Base-by-base conservation (phyloP, 2,113 vertebrate genomes). In the Oryzias curvinotus region DNA sequence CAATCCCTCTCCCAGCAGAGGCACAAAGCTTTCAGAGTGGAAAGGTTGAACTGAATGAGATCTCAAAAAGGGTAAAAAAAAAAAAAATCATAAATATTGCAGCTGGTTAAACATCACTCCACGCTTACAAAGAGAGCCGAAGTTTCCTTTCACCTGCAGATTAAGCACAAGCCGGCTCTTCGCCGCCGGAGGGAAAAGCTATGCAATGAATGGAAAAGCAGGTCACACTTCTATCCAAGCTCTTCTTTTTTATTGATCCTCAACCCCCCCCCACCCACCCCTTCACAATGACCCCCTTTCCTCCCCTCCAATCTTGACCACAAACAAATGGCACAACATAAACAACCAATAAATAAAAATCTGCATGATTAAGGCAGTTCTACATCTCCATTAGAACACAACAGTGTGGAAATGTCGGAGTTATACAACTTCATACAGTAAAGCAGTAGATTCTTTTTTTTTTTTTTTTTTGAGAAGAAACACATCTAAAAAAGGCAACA, bases 201-300 rank as follows among this genome's bases (percentile, higher is more conserved):
- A 73, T 59, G 78, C 80, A 88, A 88, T 85, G 69, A 88, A 89
- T 84, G 63, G 79, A 87, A 90, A 89, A 88, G 74, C 77, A 88
- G 82, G 86, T 80, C 86, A 84, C 66, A 83, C 23, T 85, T 89
- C 84, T 87, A 90, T 90, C 83, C 81, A 87, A 84, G 85, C 89
- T 82, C 82, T 88, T 81, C 92, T 91, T 88, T 81, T 93, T 91
- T 92, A 92, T 91, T 92, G 88, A 92, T 90, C 88, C 83, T 86
- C 82, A 72, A 85, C 84, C 69, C 80, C 71, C 28, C 36, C 36
- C 12, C 21, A n/a, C 21, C 21, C 21, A 23, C 21, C 76, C 73
- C 73, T 82, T 88, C 82, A 89, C 84, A 89, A 71, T 80, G 67
- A 86, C 51, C 81, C 73, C 75, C n/a, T 15, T 17, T 4, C 44